Evolutionary conservation across 2,888 invertebrate genomes (phyloP).

Genomic region (Caradrina clavipalpis): DNA sequence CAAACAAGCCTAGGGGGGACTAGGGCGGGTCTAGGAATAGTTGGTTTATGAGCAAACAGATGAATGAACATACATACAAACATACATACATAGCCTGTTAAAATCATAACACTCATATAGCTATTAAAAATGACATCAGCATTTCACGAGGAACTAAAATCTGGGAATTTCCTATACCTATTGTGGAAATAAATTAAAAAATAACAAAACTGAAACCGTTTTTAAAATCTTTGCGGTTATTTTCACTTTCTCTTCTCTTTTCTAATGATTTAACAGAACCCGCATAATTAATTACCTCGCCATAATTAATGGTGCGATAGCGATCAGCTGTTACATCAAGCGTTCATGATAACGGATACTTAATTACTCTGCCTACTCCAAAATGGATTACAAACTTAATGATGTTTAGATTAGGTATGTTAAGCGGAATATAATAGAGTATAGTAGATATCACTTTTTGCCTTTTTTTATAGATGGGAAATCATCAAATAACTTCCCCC

Average conservation of each 20-base stretch:
- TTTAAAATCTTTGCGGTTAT: background rate
- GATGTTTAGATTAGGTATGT: constrained; percentile 4
- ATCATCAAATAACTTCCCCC: too few relatives aligned
- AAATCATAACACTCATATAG: too few relatives aligned
- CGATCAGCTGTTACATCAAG: constrained; percentile 53
- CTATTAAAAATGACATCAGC: too few relatives aligned
- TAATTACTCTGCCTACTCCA: constrained; percentile 36
- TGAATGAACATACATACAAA: too few relatives aligned
- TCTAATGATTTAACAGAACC: constrained; percentile 40
- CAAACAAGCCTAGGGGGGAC: too few relatives aligned
- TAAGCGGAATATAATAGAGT: constrained; percentile 1
- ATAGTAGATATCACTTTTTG: too few relatives aligned
- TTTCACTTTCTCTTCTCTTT: constrained; percentile 37
- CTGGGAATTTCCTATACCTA: too few relatives aligned
- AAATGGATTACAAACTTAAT: constrained; percentile 31
- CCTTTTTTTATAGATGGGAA: too few relatives aligned
- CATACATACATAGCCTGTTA: too few relatives aligned
- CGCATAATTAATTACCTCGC: constrained; percentile 61
- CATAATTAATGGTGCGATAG: constrained; percentile 56
- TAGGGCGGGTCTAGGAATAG: too few relatives aligned
- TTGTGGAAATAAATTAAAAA: background rate
- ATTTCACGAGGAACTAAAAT: too few relatives aligned
- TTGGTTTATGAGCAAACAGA: too few relatives aligned
- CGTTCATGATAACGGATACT: constrained; percentile 28
- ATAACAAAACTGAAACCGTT: background rate